Evolutionary conservation across 53 echinoderm and acorn worm genomes (phyloP), one percentile per base, ranked within the genome.

Genomic region (Paracentrotus lividus): DNA sequence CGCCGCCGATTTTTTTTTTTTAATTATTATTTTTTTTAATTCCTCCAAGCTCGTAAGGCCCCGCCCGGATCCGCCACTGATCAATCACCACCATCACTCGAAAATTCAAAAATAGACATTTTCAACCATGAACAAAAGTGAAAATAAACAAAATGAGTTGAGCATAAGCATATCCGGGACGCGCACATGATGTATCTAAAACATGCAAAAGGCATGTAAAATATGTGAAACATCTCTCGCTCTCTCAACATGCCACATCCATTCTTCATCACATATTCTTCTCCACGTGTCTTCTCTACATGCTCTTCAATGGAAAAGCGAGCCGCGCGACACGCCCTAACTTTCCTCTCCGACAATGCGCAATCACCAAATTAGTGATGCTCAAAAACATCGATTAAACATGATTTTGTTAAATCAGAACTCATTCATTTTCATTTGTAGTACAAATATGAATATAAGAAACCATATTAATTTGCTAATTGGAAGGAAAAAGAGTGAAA

Each of bases 321-420:
- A 77, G 31, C 67, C 23, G 34, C 1, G n/a, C 43, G 77, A 77
- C 77, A 77, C 77, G 43, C 77, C 77, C 77, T 14, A 77, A 42
- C 21, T 43, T 77, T 42, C 77, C 10, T 77, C 77, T 16, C 77
- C 43, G 43, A 77, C 44, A 16, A 21, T 43, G 77, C 77, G 77
- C 77, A 77, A 42, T 18, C 43, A 23, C 14, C 6, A 16, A 77
- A 77, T 36, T 14, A 16, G 23, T 44, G 42, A 34, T 23, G 21
- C 1, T 21, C 77, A 42, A 77, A 68, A 77, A 21, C 21, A 24
- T 77, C 77, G 21, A 32, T 1, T 42, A 77, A 77, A 2, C 42
- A 23, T 43, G 23, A 42, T 43, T 42, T 77, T 43, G 6, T 20
- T 43, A 21, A 20, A 23, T 15, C 43, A 77, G 2, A 44, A 21